Conservation (phyloP, 2,113 vertebrate genomes). For the Bufo gargarizans region DNA sequence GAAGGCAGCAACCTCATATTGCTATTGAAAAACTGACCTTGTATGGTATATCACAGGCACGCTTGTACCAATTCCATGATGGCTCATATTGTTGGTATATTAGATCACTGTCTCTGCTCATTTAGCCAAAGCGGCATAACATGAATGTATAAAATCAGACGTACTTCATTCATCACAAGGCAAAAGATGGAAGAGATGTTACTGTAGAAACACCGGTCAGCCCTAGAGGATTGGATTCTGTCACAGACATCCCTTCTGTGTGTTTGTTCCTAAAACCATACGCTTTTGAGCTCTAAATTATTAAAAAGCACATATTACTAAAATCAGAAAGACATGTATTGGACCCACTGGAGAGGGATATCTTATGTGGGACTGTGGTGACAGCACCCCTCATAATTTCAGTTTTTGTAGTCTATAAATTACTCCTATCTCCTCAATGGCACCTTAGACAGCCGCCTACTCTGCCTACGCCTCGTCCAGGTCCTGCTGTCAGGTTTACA, state of each 20-base stretch:
- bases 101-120: constrained; percentile 54
- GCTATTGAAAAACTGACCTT: constrained; percentile 54
- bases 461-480: background rate
- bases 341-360: background rate
- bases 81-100: constrained; percentile 46
- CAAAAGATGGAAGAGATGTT: constrained; percentile 25
- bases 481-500: background rate
- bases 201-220: constrained; percentile 10
- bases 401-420: background rate
- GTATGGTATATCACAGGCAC: constrained; percentile 7
- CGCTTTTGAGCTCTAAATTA: background rate
- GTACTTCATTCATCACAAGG: constrained; percentile 51
- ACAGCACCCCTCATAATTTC: background rate
- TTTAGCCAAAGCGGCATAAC: constrained; percentile 42
- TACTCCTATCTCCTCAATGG: background rate
- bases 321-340: constrained; percentile 40
- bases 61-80: constrained; percentile 53
- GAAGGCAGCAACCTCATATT: constrained; percentile 39
- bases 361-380: constrained; percentile 31
- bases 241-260: constrained; percentile 2
- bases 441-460: background rate
- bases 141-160: constrained; percentile 54
- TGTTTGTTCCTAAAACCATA: constrained; percentile 33
- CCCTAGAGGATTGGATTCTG: constrained; percentile 18
- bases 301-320: constrained; percentile 25